Evolutionary conservation across 2,888 invertebrate genomes (phyloP).

Genomic region (Xestia c-nigrum): DNA sequence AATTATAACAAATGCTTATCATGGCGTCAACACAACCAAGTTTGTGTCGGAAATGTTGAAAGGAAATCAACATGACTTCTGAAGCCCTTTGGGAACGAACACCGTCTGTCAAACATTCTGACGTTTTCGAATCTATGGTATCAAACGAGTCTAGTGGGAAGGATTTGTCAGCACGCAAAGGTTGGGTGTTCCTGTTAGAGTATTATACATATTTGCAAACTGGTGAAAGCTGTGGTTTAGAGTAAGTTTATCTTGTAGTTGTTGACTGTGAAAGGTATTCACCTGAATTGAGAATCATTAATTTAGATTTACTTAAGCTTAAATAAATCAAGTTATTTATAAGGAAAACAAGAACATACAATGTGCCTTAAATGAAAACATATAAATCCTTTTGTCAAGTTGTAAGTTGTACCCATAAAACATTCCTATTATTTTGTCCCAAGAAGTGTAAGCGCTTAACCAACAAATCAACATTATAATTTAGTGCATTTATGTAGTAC

Average conservation of each 20-base stretch:
- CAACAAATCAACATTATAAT: conserved; percentile 59
- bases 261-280: background rate
- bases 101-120: conserved; percentile 55
- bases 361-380: background rate
- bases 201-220: conserved; percentile 16
- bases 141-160: conserved; percentile 24
- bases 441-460: conserved; percentile 29
- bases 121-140: conserved; percentile 37
- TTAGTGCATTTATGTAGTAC: conserved; percentile 50
- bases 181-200: background rate
- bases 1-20: conserved; percentile 59
- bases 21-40: conserved; percentile 35
- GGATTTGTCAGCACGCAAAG: conserved; percentile 37
- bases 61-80: conserved; percentile 31
- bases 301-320: conserved; percentile 9
- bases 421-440: conserved; percentile 47
- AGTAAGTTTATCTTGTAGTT: conserved; percentile 7
- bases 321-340: background rate
- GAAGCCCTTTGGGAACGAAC: conserved; percentile 36
- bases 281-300: background rate
- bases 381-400: conserved; percentile 43
- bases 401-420: conserved; percentile 27
- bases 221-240: conserved; percentile 18
- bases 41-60: conserved; percentile 47
- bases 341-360: background rate